Conservation (phyloP, 2,113 vertebrate genomes). For the Malaclemys terrapin region DNA sequence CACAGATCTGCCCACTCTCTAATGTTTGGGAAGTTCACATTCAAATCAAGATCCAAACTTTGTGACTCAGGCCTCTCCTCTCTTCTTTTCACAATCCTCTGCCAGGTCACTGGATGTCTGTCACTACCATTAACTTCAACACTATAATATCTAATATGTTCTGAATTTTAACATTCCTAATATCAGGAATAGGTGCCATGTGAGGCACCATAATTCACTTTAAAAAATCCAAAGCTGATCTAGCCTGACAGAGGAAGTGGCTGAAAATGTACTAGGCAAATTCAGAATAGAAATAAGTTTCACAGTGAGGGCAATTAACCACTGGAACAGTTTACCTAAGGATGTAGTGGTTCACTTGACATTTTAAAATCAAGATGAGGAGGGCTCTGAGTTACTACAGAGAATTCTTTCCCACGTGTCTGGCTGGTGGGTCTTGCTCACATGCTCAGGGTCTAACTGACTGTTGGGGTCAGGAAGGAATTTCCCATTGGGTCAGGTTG, state of each 20-base stretch:
- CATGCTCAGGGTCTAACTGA: neutral
- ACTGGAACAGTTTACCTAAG: neutral
- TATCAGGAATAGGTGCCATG: neutral
- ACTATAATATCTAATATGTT: neutral
- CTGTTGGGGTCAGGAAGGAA: neutral
- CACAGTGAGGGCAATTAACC: neutral
- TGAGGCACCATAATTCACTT: neutral
- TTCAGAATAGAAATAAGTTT: neutral
- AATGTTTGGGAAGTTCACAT: neutral
- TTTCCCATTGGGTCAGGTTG: neutral
- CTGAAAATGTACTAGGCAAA: neutral
- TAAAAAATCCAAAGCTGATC: neutral
- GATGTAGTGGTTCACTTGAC: neutral
- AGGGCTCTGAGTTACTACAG: neutral
- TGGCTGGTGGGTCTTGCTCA: neutral
- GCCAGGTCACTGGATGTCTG: neutral
- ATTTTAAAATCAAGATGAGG: neutral
- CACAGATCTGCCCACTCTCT: neutral
- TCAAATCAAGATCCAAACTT: neutral
- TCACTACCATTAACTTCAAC: slow-evolving; percentile 9
- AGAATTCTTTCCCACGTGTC: neutral
- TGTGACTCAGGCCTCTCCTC: neutral
- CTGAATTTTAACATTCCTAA: neutral
- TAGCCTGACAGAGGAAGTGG: neutral
- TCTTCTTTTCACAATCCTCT: neutral